These are phyloP conservation scores for Peromyscus aztecus DNA, from an alignment of 2,797 vertebrate genomes.

Conservation along the genomic window DNA sequence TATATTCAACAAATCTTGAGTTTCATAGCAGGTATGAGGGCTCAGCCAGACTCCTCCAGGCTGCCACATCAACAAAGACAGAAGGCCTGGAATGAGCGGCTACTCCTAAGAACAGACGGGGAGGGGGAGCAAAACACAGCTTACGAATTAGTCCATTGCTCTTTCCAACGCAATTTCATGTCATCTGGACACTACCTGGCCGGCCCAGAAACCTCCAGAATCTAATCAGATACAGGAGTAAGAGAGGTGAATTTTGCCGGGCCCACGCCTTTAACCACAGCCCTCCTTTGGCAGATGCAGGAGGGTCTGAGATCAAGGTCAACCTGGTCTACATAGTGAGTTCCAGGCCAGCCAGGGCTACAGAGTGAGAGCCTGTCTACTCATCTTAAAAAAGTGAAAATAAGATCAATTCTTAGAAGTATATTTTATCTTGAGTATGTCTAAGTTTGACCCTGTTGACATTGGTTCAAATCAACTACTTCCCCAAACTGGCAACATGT, in stretches of 20 bases:
- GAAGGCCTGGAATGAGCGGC: constrained; percentile 30
- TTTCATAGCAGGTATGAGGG: constrained; percentile 34
- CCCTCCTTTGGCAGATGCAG: background rate
- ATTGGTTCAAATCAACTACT: background rate
- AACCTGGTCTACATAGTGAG: background rate
- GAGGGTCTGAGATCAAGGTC: background rate
- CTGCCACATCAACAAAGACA: constrained; percentile 47
- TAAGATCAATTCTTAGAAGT: background rate
- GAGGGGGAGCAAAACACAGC: background rate
- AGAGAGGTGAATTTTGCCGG: constrained; percentile 26
- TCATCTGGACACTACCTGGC: background rate
- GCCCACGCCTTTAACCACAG: background rate
- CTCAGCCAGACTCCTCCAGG: constrained; percentile 32
- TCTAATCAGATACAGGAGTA: background rate
- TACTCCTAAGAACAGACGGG: background rate
- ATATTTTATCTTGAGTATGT: background rate
- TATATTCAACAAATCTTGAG: constrained; percentile 16
- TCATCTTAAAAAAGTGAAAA: too few species aligned
- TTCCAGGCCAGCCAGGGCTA: background rate
- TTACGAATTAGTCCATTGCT: background rate
- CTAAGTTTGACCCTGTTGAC: constrained; percentile 13
- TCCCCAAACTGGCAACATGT: background rate
- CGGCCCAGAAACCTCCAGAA: background rate
- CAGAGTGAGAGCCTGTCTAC: background rate
- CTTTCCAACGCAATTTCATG: background rate